phyloP scores from a whole-genome alignment of 2,888 invertebrate species.

The Plebejus anna region DNA sequence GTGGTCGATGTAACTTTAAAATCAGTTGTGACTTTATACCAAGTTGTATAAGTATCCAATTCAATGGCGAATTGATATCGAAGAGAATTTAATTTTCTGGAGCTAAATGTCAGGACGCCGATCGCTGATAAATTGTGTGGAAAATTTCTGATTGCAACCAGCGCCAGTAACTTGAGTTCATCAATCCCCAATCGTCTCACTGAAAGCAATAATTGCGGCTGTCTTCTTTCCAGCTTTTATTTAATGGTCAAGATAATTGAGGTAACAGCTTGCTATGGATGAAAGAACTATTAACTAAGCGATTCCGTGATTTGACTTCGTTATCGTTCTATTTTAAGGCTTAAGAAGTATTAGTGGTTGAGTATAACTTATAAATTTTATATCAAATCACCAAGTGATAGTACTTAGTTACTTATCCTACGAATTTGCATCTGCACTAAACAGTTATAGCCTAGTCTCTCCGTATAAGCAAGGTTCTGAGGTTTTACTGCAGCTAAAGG shows the following conservation, averaged over 20 bases:
- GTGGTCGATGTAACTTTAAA: neutral
- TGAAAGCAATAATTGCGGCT: neutral
- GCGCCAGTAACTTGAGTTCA: neutral
- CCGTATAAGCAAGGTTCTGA: too few species aligned
- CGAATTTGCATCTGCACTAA: too few species aligned
- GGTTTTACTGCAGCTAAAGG: too few species aligned
- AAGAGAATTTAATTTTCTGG: neutral
- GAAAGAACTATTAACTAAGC: too few species aligned
- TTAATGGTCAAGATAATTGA: slow-evolving; percentile 14
- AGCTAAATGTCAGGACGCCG: slow-evolving; percentile 15
- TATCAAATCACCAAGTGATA: too few species aligned
- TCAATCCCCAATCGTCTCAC: neutral
- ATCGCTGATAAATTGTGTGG: slow-evolving; percentile 2
- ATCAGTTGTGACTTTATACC: neutral
- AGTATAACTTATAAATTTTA: too few species aligned
- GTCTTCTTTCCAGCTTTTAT: slow-evolving; percentile 4
- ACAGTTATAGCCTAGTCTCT: too few species aligned
- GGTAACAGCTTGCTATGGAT: neutral
- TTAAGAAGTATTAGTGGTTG: too few species aligned
- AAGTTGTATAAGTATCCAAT: neutral
- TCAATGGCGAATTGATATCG: neutral
- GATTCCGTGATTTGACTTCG: too few species aligned
- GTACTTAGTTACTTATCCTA: too few species aligned
- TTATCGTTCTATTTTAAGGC: too few species aligned
- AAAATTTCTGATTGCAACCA: slow-evolving; percentile 14